These are phyloP conservation scores for Acronicta aceris DNA, from an alignment of 2,888 invertebrate species.

Conservation along the genomic window DNA sequence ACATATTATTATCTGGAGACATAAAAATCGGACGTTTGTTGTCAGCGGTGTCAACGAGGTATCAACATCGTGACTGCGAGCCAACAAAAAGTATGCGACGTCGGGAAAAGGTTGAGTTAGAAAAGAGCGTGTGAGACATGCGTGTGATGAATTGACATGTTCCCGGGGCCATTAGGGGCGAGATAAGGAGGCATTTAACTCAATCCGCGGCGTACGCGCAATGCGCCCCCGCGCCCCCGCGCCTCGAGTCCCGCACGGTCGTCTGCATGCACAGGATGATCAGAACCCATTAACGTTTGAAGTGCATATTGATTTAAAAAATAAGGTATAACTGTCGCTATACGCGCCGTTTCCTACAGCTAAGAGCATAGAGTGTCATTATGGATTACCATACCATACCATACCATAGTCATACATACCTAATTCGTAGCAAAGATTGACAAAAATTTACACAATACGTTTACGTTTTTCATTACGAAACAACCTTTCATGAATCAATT, in stretches of 20 bases:
- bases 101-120: constrained; percentile 68
- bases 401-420: no score
- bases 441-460: no score
- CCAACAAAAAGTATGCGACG: constrained; percentile 39
- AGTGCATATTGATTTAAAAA: background rate
- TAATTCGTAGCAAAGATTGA: no score
- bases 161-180: constrained; percentile 82
- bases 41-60: constrained; percentile 62
- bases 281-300: background rate
- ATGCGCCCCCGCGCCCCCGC: constrained; percentile 32
- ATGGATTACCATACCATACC: background rate
- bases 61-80: constrained; percentile 62
- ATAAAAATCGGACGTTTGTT: constrained; percentile 63
- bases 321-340: no score
- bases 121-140: constrained; percentile 71
- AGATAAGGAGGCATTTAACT: constrained; percentile 87
- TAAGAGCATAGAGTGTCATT: background rate
- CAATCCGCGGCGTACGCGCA: constrained; percentile 76
- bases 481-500: no score
- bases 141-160: constrained; percentile 88
- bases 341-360: no score
- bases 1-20: constrained; percentile 68
- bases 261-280: constrained; percentile 41
- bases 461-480: no score
- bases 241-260: constrained; percentile 8